Evolutionary conservation across 2,797 vertebrate genomes (phyloP), one percentile per base, ranked within the genome.

Genomic region (Cynopterus sphinx): DNA sequence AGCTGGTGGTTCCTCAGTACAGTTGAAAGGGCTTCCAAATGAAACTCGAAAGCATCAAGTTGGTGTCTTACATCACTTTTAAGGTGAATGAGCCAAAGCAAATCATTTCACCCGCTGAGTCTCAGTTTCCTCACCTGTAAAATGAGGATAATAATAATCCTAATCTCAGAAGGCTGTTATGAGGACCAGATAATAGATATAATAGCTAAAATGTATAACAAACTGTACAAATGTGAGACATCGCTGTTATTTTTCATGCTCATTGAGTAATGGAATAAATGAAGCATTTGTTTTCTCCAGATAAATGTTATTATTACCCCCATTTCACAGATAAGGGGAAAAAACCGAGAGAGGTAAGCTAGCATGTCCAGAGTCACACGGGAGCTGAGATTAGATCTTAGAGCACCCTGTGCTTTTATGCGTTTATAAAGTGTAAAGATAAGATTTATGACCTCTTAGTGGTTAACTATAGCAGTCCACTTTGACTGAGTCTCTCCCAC

Each of bases 161-260:
- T 53, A 61, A 28, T 39, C n/a, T 83, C 68, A 94, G 19, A 46
- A 3, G 21, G 5, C 71, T 41, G 7, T 33, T 53, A 4, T 28
- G 26, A 59, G 87, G 61, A 17, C 49, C 51, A 28, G 6, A 24
- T 70, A 17, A 28, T 6, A 57, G 9, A 57, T 33, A 16, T 6
- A 28, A 73, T 3, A 43, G 57, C 2, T 1, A 12, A 36, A 53
- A 33, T 1, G 9, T 63, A 46, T 2, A 36, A 24, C 2, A 15
- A 63, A 41, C 33, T 43, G 16, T 15, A 6, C 31, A 36, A 39
- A 24, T 1, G 4, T 22, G 24, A 57, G 68, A 26, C 24, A 22
- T 5, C 13, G 0, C n/a, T 22, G 0, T 6, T 31, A 31, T 19
- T 10, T 24, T 63, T 39, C 31, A 17, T 9, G 17, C 1, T 5